These are phyloP conservation scores for Festucalex cinctus DNA, from an alignment of 2,113 vertebrate genomes.

Conservation along the genomic window DNA sequence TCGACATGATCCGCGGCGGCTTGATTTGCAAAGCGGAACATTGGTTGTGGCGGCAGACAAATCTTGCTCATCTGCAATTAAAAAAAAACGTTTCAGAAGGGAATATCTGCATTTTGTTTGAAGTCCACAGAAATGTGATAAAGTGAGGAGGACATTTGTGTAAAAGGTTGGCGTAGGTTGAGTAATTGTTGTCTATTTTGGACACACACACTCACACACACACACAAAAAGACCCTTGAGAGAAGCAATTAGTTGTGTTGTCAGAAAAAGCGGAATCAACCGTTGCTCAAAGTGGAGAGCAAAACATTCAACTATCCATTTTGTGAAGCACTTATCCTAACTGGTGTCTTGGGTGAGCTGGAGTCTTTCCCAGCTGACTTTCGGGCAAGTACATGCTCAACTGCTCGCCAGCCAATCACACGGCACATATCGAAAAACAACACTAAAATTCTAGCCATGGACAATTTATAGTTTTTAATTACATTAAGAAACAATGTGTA, in stretches of 20 bases:
- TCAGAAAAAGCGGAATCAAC: conserved; percentile 10
- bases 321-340: no score
- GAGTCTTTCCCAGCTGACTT: no score
- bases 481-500: no score
- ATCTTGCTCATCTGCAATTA: conserved; percentile 5
- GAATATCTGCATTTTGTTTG: background rate
- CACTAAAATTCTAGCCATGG: no score
- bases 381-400: no score
- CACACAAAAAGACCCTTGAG: conserved; percentile 31
- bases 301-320: background rate
- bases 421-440: no score
- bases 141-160: conserved; percentile 35
- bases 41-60: conserved; percentile 21
- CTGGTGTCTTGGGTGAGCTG: no score
- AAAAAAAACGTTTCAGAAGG: conserved; percentile 7
- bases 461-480: no score
- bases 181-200: conserved; percentile 33
- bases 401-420: no score
- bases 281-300: background rate
- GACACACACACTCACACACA: no score
- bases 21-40: conserved; percentile 34
- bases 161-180: conserved; percentile 27
- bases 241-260: conserved; percentile 21
- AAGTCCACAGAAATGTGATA: background rate
- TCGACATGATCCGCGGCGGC: conserved; percentile 24